Evolutionary conservation across 2,888 invertebrate genomes (phyloP).

Genomic region (Melinaea marsaeus): DNA sequence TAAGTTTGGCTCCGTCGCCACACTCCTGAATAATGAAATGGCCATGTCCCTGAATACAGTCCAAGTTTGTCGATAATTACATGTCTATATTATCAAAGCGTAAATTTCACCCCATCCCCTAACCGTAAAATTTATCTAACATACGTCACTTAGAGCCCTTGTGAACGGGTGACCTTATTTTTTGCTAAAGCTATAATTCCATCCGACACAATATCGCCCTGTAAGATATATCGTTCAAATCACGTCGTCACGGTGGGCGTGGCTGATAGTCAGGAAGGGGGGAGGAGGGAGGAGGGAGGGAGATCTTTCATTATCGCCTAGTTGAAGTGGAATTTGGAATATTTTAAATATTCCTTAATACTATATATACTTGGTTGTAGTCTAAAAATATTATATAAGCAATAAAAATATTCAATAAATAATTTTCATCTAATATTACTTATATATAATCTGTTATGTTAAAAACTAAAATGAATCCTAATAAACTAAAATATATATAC

Average conservation of each 20-base stretch:
- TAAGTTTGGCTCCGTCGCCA: constrained; percentile 71
- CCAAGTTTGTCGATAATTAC: constrained; percentile 63
- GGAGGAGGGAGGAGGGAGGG: constrained; percentile 53
- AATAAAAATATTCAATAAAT: too few relatives aligned
- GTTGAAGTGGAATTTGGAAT: too few relatives aligned
- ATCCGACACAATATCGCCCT: constrained; percentile 71
- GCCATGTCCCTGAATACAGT: constrained; percentile 58
- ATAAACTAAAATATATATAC: too few relatives aligned
- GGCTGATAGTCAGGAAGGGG: constrained; percentile 53
- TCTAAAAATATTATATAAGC: too few relatives aligned
- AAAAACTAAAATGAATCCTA: too few relatives aligned
- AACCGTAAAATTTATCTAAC: constrained; percentile 72
- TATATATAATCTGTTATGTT: too few relatives aligned
- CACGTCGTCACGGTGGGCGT: constrained; percentile 65
- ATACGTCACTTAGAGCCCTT: constrained; percentile 75
- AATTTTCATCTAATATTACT: too few relatives aligned
- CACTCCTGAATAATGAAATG: constrained; percentile 71
- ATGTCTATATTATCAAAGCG: constrained; percentile 27
- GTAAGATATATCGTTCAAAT: constrained; percentile 69
- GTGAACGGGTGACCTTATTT: constrained; percentile 75
- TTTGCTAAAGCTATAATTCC: constrained; percentile 71
- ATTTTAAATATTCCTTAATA: too few relatives aligned
- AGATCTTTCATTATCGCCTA: constrained; percentile 41
- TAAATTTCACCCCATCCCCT: constrained; percentile 62
- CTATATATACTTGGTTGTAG: too few relatives aligned